These are phyloP conservation scores for Corythaeola cristata DNA, from an alignment of 2,113 vertebrate species.

Conservation along the genomic window DNA sequence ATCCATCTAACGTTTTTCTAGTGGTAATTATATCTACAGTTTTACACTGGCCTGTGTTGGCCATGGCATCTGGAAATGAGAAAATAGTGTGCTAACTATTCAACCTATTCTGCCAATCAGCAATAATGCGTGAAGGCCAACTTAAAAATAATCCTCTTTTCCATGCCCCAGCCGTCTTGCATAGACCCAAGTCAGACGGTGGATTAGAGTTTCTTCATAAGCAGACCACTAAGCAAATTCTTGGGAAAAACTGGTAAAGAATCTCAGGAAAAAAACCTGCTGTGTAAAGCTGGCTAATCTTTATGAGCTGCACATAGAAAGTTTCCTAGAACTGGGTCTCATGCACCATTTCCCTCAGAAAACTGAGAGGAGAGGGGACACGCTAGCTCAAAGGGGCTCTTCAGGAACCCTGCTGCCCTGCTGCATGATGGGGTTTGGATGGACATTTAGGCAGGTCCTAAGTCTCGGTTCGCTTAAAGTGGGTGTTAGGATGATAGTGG, in stretches of 20 bases:
- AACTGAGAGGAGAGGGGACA: background rate
- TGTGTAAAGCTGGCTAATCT: background rate
- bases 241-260: background rate
- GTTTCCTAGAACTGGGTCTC: background rate
- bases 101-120: background rate
- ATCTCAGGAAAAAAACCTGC: background rate
- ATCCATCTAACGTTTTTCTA: background rate
- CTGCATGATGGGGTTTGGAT: fast-evolving
- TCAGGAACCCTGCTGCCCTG: background rate
- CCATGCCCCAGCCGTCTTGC: background rate
- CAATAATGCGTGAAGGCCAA: background rate
- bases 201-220: background rate
- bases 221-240: background rate
- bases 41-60: background rate
- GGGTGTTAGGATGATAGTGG: background rate
- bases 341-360: background rate
- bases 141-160: background rate
- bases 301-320: background rate
- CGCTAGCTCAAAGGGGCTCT: background rate
- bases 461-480: background rate
- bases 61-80: background rate
- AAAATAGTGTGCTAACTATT: background rate
- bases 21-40: background rate
- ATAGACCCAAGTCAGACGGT: background rate
- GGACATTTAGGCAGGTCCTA: background rate